A percentile compares a stretch with the other conserved stretches of the same genome.
Evolutionary conservation across 2,797 vertebrate species (phyloP).

Genomic region (Discoglossus pictus): DNA sequence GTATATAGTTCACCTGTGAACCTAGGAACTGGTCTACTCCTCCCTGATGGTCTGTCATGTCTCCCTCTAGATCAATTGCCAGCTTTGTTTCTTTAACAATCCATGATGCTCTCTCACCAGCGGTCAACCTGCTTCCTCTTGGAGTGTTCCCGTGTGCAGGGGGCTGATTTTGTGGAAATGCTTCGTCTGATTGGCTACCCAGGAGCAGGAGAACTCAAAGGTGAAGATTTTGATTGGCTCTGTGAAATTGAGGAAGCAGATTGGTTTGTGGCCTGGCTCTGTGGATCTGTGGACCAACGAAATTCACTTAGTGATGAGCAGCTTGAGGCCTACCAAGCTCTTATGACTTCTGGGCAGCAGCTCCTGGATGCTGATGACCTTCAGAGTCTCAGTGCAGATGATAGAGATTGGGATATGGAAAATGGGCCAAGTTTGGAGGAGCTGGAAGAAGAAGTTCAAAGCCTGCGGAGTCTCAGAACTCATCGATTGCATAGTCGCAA

Average conservation of each 20-base stretch:
- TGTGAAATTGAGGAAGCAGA: conserved; percentile 31
- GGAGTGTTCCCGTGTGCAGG: conserved; percentile 11
- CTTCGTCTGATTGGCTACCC: conserved; percentile 31
- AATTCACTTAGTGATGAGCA: conserved; percentile 30
- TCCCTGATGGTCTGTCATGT: no score
- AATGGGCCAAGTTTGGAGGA: conserved; percentile 16
- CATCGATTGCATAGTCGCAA: conserved; percentile 34
- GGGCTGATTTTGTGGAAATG: conserved; percentile 39
- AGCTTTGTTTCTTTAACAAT: no score
- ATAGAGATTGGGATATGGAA: conserved; percentile 1
- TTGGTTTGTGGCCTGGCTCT: conserved; percentile 32
- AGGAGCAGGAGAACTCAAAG: conserved; percentile 19
- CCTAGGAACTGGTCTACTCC: no score
- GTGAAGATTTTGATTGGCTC: conserved; percentile 46
- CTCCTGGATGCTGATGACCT: conserved; percentile 33
- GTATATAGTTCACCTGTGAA: no score
- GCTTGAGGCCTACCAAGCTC: conserved; percentile 19
- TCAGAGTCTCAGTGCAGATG: not conserved
- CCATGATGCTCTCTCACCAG: conserved; percentile 20
- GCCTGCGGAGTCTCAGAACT: not conserved
- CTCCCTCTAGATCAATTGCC: no score
- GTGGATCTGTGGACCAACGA: conserved; percentile 18
- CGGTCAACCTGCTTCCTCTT: conserved; percentile 31
- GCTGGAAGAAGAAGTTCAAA: conserved; percentile 28
- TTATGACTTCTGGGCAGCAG: conserved; percentile 17